These are phyloP conservation scores for Ophioninae sp. DNA, from an alignment of 2,888 invertebrate species.

Conservation along the genomic window DNA sequence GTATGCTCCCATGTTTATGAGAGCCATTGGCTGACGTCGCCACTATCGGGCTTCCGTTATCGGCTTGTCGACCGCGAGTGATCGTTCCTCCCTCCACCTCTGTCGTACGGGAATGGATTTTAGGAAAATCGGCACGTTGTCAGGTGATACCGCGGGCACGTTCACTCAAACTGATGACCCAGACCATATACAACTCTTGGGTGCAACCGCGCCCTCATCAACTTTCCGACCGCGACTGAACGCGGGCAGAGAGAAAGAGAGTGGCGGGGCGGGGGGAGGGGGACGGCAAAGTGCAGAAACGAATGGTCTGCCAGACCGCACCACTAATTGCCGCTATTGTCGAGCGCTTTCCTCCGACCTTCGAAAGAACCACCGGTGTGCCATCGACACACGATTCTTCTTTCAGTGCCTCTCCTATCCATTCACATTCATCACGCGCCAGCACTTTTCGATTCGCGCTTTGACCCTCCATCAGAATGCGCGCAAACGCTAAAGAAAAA, in stretches of 20 bases:
- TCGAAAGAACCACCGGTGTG: conserved; percentile 44
- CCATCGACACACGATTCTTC: conserved; percentile 68
- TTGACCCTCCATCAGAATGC: neutral
- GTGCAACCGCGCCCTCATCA: conserved; percentile 69
- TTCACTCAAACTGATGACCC: conserved; percentile 48
- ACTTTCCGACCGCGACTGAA: conserved; percentile 62
- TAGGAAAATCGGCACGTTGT: conserved; percentile 60
- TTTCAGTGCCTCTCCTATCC: conserved; percentile 56
- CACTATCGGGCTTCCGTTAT: conserved; percentile 52
- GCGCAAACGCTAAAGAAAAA: neutral
- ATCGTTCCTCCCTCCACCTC: conserved; percentile 17
- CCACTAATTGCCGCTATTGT: conserved; percentile 74
- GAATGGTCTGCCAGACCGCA: conserved; percentile 62
- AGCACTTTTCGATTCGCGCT: conserved; percentile 34
- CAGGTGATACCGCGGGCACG: conserved; percentile 38
- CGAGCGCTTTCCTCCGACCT: conserved; percentile 44
- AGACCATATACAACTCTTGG: conserved; percentile 41
- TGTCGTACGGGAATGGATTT: conserved; percentile 64
- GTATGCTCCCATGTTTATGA: conserved; percentile 48
- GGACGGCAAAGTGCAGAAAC: conserved; percentile 50
- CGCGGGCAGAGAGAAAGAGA: conserved; percentile 62
- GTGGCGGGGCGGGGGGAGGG: neutral
- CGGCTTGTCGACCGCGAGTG: conserved; percentile 38
- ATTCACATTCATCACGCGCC: conserved; percentile 66
- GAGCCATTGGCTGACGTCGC: conserved; percentile 47